These are phyloP conservation scores for Chrysolina oricalcia DNA, from an alignment of 2,888 invertebrate genomes.

Conservation along the genomic window DNA sequence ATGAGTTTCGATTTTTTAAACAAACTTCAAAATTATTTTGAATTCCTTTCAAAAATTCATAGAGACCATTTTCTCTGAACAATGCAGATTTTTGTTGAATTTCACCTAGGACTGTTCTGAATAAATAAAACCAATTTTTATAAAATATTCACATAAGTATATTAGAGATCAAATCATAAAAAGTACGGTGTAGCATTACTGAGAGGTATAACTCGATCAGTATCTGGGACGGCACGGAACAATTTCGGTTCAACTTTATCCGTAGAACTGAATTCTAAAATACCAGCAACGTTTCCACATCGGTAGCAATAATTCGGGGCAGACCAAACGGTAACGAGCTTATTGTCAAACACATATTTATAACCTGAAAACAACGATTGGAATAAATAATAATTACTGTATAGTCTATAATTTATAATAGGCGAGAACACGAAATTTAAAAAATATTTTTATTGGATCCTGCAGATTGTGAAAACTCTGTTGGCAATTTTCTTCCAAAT, in stretches of 20 bases:
- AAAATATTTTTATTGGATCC: no score
- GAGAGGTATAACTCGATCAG: slow-evolving; percentile 93
- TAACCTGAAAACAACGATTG: slow-evolving; percentile 79
- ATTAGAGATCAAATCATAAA: slow-evolving; percentile 76
- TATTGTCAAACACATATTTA: slow-evolving; percentile 98
- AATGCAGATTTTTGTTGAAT: neutral
- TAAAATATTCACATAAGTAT: slow-evolving; percentile 42
- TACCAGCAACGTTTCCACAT: slow-evolving; percentile 98
- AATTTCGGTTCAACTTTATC: slow-evolving; percentile 87
- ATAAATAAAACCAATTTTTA: slow-evolving; percentile 35
- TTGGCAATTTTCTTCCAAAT: no score
- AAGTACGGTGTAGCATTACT: slow-evolving; percentile 97
- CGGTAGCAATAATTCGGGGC: slow-evolving; percentile 99
- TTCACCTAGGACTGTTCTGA: neutral
- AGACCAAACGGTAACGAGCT: slow-evolving; percentile 98
- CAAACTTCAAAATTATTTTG: no score
- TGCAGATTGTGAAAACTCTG: no score
- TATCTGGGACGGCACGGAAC: slow-evolving; percentile 97
- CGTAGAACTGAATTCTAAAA: slow-evolving; percentile 89
- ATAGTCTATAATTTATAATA: no score
- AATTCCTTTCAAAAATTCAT: no score
- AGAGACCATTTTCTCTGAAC: no score
- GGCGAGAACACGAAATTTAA: no score
- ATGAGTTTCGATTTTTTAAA: no score
- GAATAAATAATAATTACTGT: neutral